phyloP scores from a whole-genome alignment of 2,888 invertebrate species.

The Macropis europaea region DNA sequence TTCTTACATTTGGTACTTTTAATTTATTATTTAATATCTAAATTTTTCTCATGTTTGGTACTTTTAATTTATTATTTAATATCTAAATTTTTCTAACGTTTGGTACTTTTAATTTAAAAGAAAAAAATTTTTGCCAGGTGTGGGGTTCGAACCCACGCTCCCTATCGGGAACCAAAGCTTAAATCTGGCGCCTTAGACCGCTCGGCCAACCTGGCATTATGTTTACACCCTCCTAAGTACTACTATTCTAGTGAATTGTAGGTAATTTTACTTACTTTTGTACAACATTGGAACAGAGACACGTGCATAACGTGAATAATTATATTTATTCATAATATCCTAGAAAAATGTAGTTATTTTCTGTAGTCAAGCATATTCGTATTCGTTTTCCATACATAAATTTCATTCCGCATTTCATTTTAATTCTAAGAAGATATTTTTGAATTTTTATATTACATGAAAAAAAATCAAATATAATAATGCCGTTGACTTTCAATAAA shows the following conservation, averaged over 20 bases:
- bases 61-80: background rate
- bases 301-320: no score
- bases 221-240: background rate
- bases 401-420: no score
- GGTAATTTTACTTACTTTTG: no score
- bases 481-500: no score
- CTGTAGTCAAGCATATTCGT: no score
- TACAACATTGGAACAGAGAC: no score
- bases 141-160: slow-evolving; percentile 93
- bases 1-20: background rate
- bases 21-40: background rate
- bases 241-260: accelerated
- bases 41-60: background rate
- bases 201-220: slow-evolving; percentile 85
- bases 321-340: no score
- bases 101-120: background rate
- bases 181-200: slow-evolving; percentile 92
- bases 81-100: background rate
- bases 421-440: no score
- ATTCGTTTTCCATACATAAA: no score
- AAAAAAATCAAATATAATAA: no score
- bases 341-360: no score
- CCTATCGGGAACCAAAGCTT: slow-evolving; percentile 90
- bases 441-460: no score
- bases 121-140: slow-evolving; percentile 82